phyloP scores from a whole-genome alignment of 2,888 invertebrate genomes.

The Pollenia amentaria region DNA sequence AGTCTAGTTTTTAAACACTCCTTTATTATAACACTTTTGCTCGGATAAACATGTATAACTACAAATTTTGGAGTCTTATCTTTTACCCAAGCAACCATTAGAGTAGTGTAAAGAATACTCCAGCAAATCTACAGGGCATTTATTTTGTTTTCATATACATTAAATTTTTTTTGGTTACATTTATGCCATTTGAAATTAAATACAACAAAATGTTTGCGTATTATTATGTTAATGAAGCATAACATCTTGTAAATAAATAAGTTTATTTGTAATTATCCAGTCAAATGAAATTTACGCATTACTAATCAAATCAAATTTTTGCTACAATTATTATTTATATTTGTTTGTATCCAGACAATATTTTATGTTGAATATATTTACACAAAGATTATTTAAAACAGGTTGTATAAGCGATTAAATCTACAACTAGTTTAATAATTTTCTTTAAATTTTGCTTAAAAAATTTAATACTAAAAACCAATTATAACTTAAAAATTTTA shows the following conservation, averaged over 20 bases:
- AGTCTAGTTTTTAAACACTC: too few species aligned
- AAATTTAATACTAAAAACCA: too few species aligned
- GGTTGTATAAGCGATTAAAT: conserved; percentile 4
- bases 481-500: too few species aligned
- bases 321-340: background rate
- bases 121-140: background rate
- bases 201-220: conserved; percentile 4
- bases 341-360: background rate
- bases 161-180: conserved; percentile 19
- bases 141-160: background rate
- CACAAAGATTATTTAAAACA: background rate
- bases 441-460: too few species aligned
- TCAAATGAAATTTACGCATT: conserved; percentile 43
- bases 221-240: conserved; percentile 53
- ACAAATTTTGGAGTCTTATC: too few species aligned
- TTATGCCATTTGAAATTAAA: conserved; percentile 42
- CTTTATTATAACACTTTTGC: too few species aligned
- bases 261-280: conserved; percentile 45
- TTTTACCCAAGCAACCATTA: too few species aligned
- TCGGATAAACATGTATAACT: too few species aligned
- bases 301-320: conserved; percentile 33
- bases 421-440: background rate
- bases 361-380: background rate
- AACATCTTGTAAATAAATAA: conserved; percentile 49
- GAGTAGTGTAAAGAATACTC: too few species aligned